Base-by-base conservation (phyloP, 2,113 vertebrate genomes). In the Laticauda colubrina region DNA sequence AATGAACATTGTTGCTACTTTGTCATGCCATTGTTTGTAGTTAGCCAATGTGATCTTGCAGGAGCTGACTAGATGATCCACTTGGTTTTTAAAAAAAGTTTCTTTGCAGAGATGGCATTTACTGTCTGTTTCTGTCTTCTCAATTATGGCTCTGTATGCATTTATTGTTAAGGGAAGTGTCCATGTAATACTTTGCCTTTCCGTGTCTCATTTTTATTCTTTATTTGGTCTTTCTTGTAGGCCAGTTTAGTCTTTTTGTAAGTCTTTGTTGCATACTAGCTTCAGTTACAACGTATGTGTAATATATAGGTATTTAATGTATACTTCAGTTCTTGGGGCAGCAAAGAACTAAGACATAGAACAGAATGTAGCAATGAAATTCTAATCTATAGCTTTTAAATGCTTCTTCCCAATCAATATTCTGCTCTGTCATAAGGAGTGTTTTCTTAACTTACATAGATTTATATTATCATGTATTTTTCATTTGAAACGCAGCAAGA, bases 371-470 rank as follows among this genome's bases (percentile, higher is more conserved):
- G 21, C 20, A 90, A 34, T 59, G 45, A n/a, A 54, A 86, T 54
- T 54, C 15, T 51, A 39, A 6, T 56, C 53, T 34, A 85, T 89
- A 57, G 29, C 9, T 85, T 92, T 57, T 54, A 0, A 69, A 91
- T 23, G 10, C 90, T 89, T 87, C 18, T 5, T 0, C 0, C 93
- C 89, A 69, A 26, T 64, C 53, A 64, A 21, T 91, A 87, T 53
- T 1, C 14, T 93, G 2, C 45, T 94, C 57, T 94, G 56, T 96
- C 59, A 93, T n/a, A 90, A 56, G 89, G 5, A 86, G 0, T 20
- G 57, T 95, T 95, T 90, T 95, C 55, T 55, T 91, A 96, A 89
- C 14, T 89, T 93, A 69, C 92, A 94, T 55, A 23, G 89, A 90
- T 90, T 93, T 90, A 90, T 48, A 86, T 39, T 53, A 12, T 94